Evolutionary conservation across 2,888 invertebrate genomes (phyloP).

Genomic region (Hydrotaea diabolus): DNA sequence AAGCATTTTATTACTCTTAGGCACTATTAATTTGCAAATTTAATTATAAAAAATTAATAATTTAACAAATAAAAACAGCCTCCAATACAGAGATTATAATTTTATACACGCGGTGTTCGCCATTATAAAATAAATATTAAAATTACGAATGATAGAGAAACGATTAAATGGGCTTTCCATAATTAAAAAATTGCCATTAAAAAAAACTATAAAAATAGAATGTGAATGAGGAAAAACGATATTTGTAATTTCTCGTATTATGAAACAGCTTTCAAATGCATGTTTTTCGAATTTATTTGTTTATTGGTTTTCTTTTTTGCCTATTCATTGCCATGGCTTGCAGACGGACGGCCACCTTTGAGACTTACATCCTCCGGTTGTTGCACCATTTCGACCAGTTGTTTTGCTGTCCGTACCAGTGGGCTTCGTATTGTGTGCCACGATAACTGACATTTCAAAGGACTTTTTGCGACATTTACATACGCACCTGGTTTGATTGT

Average conservation of each 20-base stretch:
- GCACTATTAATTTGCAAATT: slow-evolving; percentile 56
- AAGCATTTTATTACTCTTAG: slow-evolving; percentile 48
- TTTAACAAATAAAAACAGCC: background rate
- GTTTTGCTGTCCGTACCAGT: background rate
- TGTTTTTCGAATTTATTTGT: background rate
- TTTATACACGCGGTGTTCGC: background rate
- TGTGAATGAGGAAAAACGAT: background rate
- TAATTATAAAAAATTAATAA: slow-evolving; percentile 38
- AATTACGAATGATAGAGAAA: background rate
- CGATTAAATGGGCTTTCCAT: slow-evolving; percentile 19
- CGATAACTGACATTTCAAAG: slow-evolving; percentile 51
- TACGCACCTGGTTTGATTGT: slow-evolving; percentile 57
- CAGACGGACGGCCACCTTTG: background rate
- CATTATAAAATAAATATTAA: background rate
- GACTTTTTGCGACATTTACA: slow-evolving; percentile 53
- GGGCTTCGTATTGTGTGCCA: slow-evolving; percentile 23
- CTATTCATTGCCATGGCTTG: background rate
- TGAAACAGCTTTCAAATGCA: background rate
- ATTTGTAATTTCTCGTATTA: background rate
- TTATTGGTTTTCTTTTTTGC: too few relatives aligned
- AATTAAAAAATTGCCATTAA: background rate
- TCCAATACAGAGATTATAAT: background rate
- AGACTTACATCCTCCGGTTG: background rate
- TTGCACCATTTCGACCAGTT: background rate
- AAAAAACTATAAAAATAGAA: background rate